Evolutionary conservation across 2,797 vertebrate genomes (phyloP).

Genomic region (Syncerus caffer): DNA sequence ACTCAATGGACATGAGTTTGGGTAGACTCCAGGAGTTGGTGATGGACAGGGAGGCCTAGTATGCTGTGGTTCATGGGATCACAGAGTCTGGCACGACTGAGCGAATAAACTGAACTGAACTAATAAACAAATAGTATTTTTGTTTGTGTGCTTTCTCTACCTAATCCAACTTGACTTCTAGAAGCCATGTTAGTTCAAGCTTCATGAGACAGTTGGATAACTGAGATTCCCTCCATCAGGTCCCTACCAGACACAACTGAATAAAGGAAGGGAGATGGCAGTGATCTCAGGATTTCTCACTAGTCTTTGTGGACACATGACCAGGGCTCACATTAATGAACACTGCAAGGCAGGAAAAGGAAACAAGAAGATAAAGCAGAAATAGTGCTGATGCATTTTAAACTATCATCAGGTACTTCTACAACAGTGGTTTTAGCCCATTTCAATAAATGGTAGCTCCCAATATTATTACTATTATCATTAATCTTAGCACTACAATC

Average conservation of each 20-base stretch:
- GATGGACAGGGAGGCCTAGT: neutral
- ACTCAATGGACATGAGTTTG: neutral
- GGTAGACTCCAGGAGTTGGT: neutral
- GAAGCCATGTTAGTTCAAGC: slow-evolving; percentile 82
- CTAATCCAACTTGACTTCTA: slow-evolving; percentile 83
- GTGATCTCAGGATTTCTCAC: slow-evolving; percentile 20
- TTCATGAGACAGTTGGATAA: slow-evolving; percentile 83
- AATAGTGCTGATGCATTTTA: slow-evolving; percentile 59
- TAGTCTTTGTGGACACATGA: neutral
- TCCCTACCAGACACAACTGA: slow-evolving; percentile 77
- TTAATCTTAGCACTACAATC: neutral
- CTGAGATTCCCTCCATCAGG: slow-evolving; percentile 75
- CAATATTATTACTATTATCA: neutral
- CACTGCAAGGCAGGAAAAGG: neutral
- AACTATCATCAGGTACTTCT: slow-evolving; percentile 42
- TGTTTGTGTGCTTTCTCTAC: slow-evolving; percentile 53
- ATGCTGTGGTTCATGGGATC: neutral
- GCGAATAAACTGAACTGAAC: neutral
- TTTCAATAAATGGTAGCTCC: neutral
- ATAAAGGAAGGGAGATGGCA: slow-evolving; percentile 77
- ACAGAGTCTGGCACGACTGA: neutral
- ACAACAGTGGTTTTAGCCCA: neutral
- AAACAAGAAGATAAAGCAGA: neutral
- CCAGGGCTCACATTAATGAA: slow-evolving; percentile 45
- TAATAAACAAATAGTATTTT: neutral